Conservation (phyloP, 2,113 vertebrate genomes). For the Orycteropus afer region DNA sequence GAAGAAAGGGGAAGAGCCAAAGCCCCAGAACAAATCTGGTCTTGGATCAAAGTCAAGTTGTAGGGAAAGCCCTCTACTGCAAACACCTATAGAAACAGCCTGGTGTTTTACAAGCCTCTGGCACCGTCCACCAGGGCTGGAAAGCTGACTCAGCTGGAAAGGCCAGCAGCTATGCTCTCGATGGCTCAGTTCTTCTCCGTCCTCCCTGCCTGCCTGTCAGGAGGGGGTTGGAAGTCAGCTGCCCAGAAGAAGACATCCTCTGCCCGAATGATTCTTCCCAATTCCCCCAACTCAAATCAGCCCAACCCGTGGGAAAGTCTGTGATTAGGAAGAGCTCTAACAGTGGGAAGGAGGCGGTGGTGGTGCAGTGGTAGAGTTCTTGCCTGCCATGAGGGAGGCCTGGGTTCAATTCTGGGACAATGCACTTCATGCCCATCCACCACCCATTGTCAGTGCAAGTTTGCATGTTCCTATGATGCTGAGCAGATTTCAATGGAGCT, state of each 20-base stretch:
- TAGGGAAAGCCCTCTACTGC: slow-evolving; percentile 5
- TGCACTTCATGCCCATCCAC: not conserved
- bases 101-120: slow-evolving; percentile 68
- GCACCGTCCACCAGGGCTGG: slow-evolving; percentile 8
- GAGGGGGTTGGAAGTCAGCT: not conserved
- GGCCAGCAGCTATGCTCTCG: not conserved
- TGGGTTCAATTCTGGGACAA: not conserved
- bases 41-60: slow-evolving; percentile 33
- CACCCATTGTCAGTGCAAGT: not conserved
- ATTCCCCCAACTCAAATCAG: slow-evolving; percentile 49
- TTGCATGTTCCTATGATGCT: not conserved
- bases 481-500: not conserved
- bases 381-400: not conserved
- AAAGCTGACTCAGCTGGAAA: not conserved
- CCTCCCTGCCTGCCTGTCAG: not conserved
- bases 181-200: not conserved
- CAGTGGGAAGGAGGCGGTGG: not conserved
- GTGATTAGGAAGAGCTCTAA: slow-evolving; percentile 69
- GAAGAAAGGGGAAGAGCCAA: slow-evolving; percentile 47
- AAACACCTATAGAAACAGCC: slow-evolving; percentile 41
- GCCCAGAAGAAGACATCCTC: slow-evolving; percentile 22
- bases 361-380: not conserved
- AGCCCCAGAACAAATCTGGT: not conserved
- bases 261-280: slow-evolving; percentile 45
- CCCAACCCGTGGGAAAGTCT: slow-evolving; percentile 34